These are phyloP conservation scores for Lichenostomus cassidix DNA, from an alignment of 2,113 vertebrate genomes.

Conservation along the genomic window DNA sequence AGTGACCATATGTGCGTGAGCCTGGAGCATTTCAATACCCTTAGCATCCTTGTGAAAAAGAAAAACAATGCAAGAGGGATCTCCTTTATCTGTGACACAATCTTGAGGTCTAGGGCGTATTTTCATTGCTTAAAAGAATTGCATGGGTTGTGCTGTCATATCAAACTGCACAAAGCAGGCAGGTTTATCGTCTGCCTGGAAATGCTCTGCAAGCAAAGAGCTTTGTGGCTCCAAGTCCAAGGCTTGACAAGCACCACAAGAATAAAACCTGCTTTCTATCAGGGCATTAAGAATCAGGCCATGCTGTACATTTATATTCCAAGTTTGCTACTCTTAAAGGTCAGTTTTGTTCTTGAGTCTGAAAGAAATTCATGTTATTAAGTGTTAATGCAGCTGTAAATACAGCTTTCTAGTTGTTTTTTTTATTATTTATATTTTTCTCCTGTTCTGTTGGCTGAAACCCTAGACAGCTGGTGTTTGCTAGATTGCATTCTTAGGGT, in stretches of 20 bases:
- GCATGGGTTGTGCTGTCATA: not conserved
- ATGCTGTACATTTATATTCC: not conserved
- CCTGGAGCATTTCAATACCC: not conserved
- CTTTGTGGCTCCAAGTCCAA: not conserved
- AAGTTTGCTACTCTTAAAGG: conserved; percentile 21
- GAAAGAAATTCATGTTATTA: conserved; percentile 43
- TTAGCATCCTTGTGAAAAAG: not conserved
- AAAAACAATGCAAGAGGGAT: not conserved
- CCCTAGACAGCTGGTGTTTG: conserved; percentile 72
- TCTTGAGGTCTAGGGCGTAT: not conserved
- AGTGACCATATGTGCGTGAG: not conserved
- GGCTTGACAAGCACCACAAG: not conserved
- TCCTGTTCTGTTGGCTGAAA: conserved; percentile 53
- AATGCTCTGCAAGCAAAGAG: not conserved
- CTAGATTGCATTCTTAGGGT: conserved; percentile 65
- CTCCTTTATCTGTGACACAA: conserved; percentile 5
- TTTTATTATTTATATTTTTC: not conserved
- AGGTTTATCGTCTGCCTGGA: conserved; percentile 30
- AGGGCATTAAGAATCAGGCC: not conserved
- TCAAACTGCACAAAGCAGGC: not conserved
- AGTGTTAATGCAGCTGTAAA: conserved; percentile 63
- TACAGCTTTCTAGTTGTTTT: not conserved
- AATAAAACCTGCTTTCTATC: conserved; percentile 23
- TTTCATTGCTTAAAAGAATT: conserved; percentile 28
- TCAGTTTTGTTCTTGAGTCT: conserved; percentile 13